Percentiles rank a stretch among this genome's conserved stretches.
phyloP scores from a whole-genome alignment of 2,113 vertebrate genomes.

The Cyprinus carpio region DNA sequence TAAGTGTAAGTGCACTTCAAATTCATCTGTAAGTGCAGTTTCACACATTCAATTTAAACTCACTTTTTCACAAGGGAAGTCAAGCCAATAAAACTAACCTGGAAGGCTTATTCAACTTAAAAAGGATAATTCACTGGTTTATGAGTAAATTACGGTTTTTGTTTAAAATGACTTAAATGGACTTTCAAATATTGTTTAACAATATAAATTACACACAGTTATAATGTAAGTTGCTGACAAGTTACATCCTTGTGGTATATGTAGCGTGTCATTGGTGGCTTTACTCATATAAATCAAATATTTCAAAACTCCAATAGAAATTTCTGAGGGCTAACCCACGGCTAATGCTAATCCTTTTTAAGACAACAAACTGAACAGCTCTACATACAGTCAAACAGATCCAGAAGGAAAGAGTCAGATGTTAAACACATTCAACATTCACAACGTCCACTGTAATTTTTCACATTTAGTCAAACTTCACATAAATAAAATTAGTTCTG shows the following conservation, averaged over 20 bases:
- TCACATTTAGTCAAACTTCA: background rate
- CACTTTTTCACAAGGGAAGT: too few species aligned
- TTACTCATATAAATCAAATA: background rate
- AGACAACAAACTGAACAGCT: background rate
- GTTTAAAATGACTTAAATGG: too few species aligned
- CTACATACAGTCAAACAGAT: background rate
- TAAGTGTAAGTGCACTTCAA: too few species aligned
- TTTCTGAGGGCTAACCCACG: background rate
- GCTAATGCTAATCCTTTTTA: background rate
- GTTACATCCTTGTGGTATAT: background rate
- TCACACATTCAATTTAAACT: too few species aligned
- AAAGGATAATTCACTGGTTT: too few species aligned
- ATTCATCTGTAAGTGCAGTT: too few species aligned
- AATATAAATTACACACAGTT: too few species aligned
- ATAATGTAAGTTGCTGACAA: too few species aligned
- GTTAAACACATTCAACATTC: slow-evolving; percentile 1
- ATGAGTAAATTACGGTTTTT: too few species aligned
- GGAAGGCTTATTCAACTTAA: too few species aligned
- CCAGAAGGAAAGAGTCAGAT: background rate
- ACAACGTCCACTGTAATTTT: background rate
- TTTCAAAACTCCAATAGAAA: background rate
- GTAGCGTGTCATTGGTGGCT: background rate
- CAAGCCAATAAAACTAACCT: too few species aligned
- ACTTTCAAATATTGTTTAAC: too few species aligned
- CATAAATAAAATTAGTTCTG: background rate